phyloP scores from a whole-genome alignment of 2,113 vertebrate species.

The Promerops cafer region DNA sequence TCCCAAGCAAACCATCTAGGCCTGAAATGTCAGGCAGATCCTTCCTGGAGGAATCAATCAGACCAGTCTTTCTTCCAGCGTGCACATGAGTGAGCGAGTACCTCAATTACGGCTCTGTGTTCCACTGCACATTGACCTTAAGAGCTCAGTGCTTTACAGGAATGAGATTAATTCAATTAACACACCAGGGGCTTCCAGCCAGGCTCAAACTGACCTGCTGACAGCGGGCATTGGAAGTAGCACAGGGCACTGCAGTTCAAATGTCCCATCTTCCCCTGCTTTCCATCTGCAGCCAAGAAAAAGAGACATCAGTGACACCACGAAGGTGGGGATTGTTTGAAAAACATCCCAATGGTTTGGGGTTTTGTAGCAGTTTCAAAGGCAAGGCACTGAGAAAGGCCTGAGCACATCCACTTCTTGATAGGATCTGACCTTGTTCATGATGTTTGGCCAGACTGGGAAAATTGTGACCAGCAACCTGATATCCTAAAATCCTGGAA shows the following conservation, averaged over 20 bases:
- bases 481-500: neutral
- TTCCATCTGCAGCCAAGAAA: neutral
- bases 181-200: neutral
- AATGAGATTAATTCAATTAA: constrained; percentile 53
- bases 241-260: neutral
- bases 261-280: neutral
- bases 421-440: neutral
- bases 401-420: neutral
- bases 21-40: neutral
- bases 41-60: neutral
- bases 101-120: neutral
- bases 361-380: neutral
- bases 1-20: neutral
- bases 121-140: constrained; percentile 48
- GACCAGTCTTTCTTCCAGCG: neutral
- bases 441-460: neutral
- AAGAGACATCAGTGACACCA: fast-evolving
- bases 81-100: neutral
- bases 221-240: neutral
- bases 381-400: neutral
- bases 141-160: neutral
- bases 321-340: neutral
- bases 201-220: neutral
- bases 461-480: neutral
- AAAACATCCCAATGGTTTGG: neutral